Percentiles rank a stretch among this genome's conserved stretches.
Evolutionary conservation across 2,888 invertebrate species (phyloP).

Genomic region (Drosophila koepferae): DNA sequence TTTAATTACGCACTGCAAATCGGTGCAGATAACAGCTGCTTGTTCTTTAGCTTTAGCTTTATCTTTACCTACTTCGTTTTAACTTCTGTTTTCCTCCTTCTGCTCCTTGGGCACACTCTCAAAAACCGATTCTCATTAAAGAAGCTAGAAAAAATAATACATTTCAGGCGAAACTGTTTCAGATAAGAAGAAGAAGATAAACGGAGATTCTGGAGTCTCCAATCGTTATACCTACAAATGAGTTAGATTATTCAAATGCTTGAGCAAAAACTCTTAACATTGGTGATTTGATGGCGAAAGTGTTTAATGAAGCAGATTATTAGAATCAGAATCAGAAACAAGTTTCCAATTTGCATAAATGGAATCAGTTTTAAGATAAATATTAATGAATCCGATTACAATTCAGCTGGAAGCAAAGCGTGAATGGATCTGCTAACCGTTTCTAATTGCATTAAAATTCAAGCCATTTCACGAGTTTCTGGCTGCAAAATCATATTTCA

Average conservation of each 20-base stretch:
- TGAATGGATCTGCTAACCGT: conserved; percentile 1
- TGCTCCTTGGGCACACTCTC: conserved; percentile 15
- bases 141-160: neutral
- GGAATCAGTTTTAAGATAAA: conserved; percentile 21
- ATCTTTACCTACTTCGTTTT: conserved; percentile 13
- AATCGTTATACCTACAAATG: conserved; percentile 3
- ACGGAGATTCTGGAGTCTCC: neutral
- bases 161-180: neutral
- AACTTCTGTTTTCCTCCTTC: neutral
- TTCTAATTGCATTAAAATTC: conserved; percentile 37
- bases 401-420: neutral
- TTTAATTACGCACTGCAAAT: conserved; percentile 72
- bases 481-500: conserved; percentile 43
- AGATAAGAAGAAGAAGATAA: neutral
- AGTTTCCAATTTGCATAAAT: conserved; percentile 31
- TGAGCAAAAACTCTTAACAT: neutral
- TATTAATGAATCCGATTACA: conserved; percentile 34
- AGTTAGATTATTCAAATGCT: conserved; percentile 17
- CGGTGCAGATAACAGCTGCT: conserved; percentile 61
- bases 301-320: conserved; percentile 24
- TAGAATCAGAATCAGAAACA: conserved; percentile 23
- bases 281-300: conserved; percentile 20
- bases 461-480: conserved; percentile 8
- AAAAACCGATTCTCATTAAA: conserved; percentile 16
- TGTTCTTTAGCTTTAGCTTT: conserved; percentile 11